A percentile compares a stretch with the other conserved stretches of the same genome.
Evolutionary conservation across 2,888 invertebrate genomes (phyloP).

Genomic region (Spatulosminthurus flaviceps): DNA sequence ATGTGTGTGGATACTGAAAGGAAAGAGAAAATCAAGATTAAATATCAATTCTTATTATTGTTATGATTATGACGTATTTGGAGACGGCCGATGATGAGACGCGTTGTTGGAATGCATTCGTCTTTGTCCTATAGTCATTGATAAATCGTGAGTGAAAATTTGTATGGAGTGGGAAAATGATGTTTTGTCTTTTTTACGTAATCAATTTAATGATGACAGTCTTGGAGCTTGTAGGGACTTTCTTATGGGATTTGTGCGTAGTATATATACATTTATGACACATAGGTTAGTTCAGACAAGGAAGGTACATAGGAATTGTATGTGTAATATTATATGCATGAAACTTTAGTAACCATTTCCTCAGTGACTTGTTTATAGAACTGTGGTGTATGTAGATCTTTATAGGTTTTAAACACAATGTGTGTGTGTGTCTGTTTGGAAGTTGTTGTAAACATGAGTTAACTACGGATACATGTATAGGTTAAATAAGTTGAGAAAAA

Average conservation of each 20-base stretch:
- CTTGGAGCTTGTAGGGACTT: too few species aligned
- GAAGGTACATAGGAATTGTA: neutral
- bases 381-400: neutral
- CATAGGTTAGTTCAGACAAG: too few species aligned
- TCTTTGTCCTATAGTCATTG: neutral
- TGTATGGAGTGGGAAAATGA: slow-evolving; percentile 19
- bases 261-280: too few species aligned
- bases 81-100: neutral
- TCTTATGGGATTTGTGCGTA: too few species aligned
- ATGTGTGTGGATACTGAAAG: neutral
- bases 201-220: slow-evolving; percentile 33
- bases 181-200: slow-evolving; percentile 30
- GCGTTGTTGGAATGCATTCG: neutral
- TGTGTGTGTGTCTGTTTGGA: too few species aligned
- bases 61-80: slow-evolving; percentile 15
- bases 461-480: too few species aligned
- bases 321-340: neutral
- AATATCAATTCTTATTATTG: slow-evolving; percentile 21
- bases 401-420: neutral
- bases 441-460: too few species aligned
- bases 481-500: too few species aligned
- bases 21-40: slow-evolving; percentile 33
- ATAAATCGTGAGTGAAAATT: slow-evolving; percentile 24
- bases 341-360: neutral
- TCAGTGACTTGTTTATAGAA: neutral